Evolutionary conservation across 2,888 invertebrate species (phyloP).

Genomic region (Aleiodes alternator): DNA sequence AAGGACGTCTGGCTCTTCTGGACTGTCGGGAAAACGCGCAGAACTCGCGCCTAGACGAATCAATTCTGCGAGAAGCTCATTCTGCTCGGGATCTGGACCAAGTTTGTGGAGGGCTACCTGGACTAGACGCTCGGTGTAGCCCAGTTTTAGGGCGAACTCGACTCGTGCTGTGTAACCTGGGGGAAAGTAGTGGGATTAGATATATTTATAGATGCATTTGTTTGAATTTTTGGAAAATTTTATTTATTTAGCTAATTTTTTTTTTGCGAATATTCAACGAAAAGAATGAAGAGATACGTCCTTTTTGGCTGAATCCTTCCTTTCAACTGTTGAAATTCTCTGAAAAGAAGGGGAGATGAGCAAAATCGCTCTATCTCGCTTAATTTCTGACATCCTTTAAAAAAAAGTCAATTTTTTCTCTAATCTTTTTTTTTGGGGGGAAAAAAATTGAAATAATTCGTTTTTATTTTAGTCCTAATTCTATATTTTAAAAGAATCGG

Average conservation of each 20-base stretch:
- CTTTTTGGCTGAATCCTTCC: too few relatives aligned
- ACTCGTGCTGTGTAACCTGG: slow-evolving; percentile 80
- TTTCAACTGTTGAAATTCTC: too few relatives aligned
- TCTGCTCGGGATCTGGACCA: slow-evolving; percentile 90
- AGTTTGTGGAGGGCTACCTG: slow-evolving; percentile 88
- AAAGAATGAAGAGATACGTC: too few relatives aligned
- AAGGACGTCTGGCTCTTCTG: slow-evolving; percentile 70
- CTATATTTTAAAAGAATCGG: too few relatives aligned
- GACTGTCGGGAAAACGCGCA: slow-evolving; percentile 72
- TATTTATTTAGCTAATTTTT: background rate
- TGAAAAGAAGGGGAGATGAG: too few relatives aligned
- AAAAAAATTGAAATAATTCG: too few relatives aligned
- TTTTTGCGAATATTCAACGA: background rate
- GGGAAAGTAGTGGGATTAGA: slow-evolving; percentile 38
- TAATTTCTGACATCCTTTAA: too few relatives aligned
- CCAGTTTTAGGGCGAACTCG: slow-evolving; percentile 94
- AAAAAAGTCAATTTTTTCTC: too few relatives aligned
- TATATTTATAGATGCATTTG: too few relatives aligned
- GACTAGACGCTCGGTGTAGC: slow-evolving; percentile 92
- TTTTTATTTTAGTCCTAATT: too few relatives aligned
- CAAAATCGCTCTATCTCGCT: too few relatives aligned
- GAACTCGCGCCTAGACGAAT: slow-evolving; percentile 85
- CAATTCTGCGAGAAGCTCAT: slow-evolving; percentile 91
- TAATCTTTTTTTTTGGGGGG: too few relatives aligned
- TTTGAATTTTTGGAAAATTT: background rate